Evolutionary conservation across 2,797 vertebrate species (phyloP).

Genomic region (Podargus strigoides): DNA sequence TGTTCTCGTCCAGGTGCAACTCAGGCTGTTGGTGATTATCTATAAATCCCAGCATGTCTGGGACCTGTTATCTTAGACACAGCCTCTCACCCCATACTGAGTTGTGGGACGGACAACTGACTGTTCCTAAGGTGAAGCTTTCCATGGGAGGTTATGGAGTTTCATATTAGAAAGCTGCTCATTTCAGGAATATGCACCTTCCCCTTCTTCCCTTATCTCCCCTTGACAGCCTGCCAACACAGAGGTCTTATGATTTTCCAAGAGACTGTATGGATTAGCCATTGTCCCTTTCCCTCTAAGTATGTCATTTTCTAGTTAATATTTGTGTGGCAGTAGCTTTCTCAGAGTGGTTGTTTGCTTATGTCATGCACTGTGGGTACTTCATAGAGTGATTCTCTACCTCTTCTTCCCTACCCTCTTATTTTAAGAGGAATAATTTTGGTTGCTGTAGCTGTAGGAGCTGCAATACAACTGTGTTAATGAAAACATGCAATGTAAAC

Average conservation of each 20-base stretch:
- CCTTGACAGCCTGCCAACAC: not conserved
- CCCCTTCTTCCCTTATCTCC: not conserved
- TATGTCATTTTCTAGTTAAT: not conserved
- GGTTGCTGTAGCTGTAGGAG: not conserved
- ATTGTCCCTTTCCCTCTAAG: not conserved
- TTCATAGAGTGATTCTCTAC: not conserved
- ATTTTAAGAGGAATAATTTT: not conserved
- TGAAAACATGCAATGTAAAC: not conserved
- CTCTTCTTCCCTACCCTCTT: not conserved
- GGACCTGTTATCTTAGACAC: not conserved
- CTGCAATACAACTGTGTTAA: not conserved
- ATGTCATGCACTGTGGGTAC: not conserved
- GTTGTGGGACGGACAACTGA: not conserved
- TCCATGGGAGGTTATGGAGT: not conserved
- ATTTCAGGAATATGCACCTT: not conserved
- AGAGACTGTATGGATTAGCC: not conserved
- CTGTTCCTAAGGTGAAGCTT: not conserved
- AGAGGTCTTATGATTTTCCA: not conserved
- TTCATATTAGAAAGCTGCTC: not conserved
- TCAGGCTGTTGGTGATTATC: conserved; percentile 44
- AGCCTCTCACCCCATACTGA: not conserved
- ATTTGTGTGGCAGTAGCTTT: not conserved
- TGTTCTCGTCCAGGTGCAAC: not conserved
- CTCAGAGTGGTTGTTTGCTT: not conserved
- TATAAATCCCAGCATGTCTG: conserved; percentile 14